Evolutionary conservation across 1,140 invertebrate genomes (phyloP).

Genomic region (Eubasilissa regina): DNA sequence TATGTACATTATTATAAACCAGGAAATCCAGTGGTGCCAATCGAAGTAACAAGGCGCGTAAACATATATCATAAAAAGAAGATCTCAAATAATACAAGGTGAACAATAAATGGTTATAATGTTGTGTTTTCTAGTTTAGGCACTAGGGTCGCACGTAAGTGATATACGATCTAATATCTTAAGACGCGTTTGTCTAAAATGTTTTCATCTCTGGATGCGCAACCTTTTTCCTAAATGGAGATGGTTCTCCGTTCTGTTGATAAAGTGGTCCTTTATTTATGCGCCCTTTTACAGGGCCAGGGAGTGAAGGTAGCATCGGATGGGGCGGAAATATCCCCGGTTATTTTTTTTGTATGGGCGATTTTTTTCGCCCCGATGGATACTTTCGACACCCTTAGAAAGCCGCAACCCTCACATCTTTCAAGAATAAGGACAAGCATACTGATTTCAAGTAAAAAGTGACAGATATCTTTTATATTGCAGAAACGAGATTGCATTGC

Average conservation of each 20-base stretch:
- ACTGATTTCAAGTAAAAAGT: too few relatives aligned
- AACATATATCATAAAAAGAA: too few relatives aligned
- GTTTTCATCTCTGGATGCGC: background rate
- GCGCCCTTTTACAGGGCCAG: slow-evolving; percentile 27
- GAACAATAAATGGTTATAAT: too few relatives aligned
- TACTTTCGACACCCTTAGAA: too few relatives aligned
- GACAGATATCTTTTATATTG: too few relatives aligned
- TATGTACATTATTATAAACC: too few relatives aligned
- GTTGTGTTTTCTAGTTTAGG: too few relatives aligned
- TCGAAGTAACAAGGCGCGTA: too few relatives aligned
- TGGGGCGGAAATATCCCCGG: slow-evolving; percentile 32
- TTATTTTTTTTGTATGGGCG: slow-evolving; percentile 41
- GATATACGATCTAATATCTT: slow-evolving; percentile 9
- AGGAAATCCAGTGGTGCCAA: too few relatives aligned
- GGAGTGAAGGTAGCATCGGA: slow-evolving; percentile 30
- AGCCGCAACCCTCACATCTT: background rate
- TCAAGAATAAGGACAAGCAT: background rate
- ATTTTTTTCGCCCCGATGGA: slow-evolving; percentile 3
- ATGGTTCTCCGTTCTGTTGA: background rate
- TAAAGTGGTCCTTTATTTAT: slow-evolving; percentile 39
- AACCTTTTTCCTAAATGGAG: slow-evolving; percentile 17
- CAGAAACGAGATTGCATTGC: too few relatives aligned
- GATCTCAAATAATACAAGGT: too few relatives aligned
- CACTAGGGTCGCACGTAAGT: background rate
- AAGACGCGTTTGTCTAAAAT: slow-evolving; percentile 15